These are phyloP conservation scores for Lynx canadensis DNA, from an alignment of 2,113 vertebrate genomes.

Conservation along the genomic window DNA sequence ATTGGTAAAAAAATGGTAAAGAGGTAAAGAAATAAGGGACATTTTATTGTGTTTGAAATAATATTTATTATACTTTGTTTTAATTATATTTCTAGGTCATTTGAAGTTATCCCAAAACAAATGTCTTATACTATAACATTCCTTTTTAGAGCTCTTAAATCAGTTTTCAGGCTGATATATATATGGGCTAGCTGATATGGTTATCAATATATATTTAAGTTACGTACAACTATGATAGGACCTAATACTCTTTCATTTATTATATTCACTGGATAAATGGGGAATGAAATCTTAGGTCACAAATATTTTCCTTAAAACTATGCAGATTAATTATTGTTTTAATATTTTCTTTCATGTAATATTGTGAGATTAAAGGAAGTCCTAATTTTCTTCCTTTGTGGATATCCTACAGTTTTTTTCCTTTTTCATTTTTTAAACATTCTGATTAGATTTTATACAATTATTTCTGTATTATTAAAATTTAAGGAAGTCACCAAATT, in stretches of 20 bases:
- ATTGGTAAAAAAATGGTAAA: background rate
- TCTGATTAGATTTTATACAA: background rate
- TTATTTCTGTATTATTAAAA: background rate
- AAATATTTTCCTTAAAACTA: background rate
- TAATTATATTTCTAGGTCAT: background rate
- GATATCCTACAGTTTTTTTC: background rate
- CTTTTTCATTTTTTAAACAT: background rate
- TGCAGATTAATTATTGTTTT: background rate
- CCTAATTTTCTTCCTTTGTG: background rate
- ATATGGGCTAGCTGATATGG: background rate
- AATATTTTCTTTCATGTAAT: background rate
- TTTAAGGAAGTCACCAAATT: background rate
- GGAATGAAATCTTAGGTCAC: background rate
- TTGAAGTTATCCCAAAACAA: background rate
- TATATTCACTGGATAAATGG: background rate
- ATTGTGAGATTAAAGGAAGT: background rate
- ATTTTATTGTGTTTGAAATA: background rate
- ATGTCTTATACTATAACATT: background rate
- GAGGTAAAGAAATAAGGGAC: rapidly evolving
- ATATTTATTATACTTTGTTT: background rate
- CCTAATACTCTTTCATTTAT: background rate
- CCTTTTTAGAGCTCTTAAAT: background rate
- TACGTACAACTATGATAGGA: background rate
- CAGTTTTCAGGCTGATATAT: background rate
- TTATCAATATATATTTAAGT: background rate